Evolutionary conservation across 2,797 vertebrate genomes (phyloP).

Genomic region (Gephyroberyx darwinii): DNA sequence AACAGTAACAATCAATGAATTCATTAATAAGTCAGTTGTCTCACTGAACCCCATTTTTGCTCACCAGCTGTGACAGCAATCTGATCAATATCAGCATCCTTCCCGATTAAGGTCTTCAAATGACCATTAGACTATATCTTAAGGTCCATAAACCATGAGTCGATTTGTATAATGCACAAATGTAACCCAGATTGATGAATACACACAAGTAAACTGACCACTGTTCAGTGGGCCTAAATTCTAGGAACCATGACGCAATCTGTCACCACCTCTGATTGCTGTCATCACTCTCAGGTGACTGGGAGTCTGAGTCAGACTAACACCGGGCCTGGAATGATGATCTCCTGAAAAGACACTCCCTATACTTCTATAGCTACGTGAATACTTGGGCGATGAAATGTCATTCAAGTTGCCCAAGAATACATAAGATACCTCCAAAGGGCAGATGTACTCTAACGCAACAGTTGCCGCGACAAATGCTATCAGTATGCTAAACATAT

Average conservation of each 20-base stretch:
- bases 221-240: neutral
- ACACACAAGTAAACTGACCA: conserved; percentile 1
- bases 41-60: conserved; percentile 32
- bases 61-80: conserved; percentile 34
- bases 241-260: conserved; percentile 3
- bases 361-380: neutral
- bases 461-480: conserved; percentile 31
- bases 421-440: conserved; percentile 32
- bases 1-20: conserved; percentile 41
- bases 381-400: conserved; percentile 38
- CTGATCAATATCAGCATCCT: conserved; percentile 45
- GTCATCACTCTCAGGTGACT: neutral
- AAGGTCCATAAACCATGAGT: conserved; percentile 49
- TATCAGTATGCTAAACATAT: conserved; percentile 42
- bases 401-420: conserved; percentile 40
- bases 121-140: conserved; percentile 48
- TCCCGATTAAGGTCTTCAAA: conserved; percentile 43
- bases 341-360: neutral
- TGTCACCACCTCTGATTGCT: neutral
- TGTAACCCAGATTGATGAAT: conserved; percentile 16
- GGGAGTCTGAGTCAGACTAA: neutral
- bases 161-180: conserved; percentile 4
- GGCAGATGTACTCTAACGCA: conserved; percentile 43
- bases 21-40: conserved; percentile 62
- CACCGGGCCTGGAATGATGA: neutral